A percentile compares a stretch with the other conserved stretches of the same genome.
phyloP scores from a whole-genome alignment of 2,797 vertebrate species.

The Phoeniculus purpureus region DNA sequence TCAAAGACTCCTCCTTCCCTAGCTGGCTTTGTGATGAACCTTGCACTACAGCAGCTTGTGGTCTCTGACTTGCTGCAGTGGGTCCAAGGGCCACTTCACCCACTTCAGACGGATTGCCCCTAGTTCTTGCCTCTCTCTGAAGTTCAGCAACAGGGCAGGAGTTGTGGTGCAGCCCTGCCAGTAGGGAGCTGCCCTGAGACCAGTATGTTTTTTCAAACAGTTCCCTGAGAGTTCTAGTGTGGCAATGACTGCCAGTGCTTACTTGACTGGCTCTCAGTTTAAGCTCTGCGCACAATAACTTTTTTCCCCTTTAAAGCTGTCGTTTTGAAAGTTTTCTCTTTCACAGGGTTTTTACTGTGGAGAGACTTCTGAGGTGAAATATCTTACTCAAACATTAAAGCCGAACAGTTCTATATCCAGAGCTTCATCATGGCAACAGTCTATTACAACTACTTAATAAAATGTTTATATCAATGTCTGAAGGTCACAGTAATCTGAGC shows the following conservation, averaged over 20 bases:
- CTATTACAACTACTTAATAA: conserved; percentile 22
- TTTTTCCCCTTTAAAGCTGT: neutral
- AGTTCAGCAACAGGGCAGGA: neutral
- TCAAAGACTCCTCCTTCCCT: neutral
- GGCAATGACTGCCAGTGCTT: neutral
- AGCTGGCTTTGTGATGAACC: neutral
- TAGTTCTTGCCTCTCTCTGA: neutral
- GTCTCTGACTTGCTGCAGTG: neutral
- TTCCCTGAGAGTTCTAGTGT: neutral
- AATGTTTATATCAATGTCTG: conserved; percentile 30
- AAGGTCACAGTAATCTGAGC: conserved; percentile 25
- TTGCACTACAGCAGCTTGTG: neutral
- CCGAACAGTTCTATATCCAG: neutral
- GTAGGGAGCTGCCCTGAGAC: neutral
- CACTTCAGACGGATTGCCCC: neutral
- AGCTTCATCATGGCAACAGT: neutral
- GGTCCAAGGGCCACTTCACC: neutral
- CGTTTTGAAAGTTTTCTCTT: neutral
- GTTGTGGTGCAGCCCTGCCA: neutral
- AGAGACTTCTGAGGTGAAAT: neutral
- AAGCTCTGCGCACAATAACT: neutral
- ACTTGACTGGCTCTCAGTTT: neutral
- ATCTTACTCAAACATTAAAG: neutral
- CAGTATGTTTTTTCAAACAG: neutral
- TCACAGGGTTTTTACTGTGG: neutral